Percentiles rank a stretch among this genome's conserved stretches.
Evolutionary conservation across 2,797 vertebrate genomes (phyloP).

Genomic region (Pseudomugil tenellus): DNA sequence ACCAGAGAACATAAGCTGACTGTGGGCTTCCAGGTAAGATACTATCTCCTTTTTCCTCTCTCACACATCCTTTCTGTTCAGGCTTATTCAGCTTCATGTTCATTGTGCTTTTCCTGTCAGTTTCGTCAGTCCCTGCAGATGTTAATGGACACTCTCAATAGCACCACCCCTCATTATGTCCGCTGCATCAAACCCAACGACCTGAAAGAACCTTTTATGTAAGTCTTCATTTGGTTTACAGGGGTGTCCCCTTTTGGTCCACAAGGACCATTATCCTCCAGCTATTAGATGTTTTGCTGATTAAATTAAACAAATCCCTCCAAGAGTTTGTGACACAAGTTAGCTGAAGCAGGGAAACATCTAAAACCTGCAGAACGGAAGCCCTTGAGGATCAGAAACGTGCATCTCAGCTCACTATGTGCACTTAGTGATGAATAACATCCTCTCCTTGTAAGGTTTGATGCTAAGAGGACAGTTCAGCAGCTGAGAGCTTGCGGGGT

Average conservation of each 20-base stretch:
- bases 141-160: slow-evolving; percentile 83
- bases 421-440: neutral
- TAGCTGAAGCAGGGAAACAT: neutral
- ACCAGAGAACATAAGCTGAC: slow-evolving; percentile 82
- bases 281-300: neutral
- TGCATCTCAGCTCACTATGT: neutral
- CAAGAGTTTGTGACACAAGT: neutral
- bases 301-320: neutral
- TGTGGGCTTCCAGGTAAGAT: slow-evolving; percentile 83
- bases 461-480: slow-evolving; percentile 84
- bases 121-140: slow-evolving; percentile 83
- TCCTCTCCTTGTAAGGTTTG: slow-evolving; percentile 75
- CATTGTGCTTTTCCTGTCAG: slow-evolving; percentile 49
- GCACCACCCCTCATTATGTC: slow-evolving; percentile 85
- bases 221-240: slow-evolving; percentile 47
- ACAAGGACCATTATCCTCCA: neutral
- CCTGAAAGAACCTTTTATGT: slow-evolving; percentile 81
- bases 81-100: neutral
- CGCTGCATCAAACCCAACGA: slow-evolving; percentile 88
- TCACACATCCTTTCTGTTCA: neutral
- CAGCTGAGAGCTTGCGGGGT: slow-evolving; percentile 85
- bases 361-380: neutral
- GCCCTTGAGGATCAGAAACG: neutral
- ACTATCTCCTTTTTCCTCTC: neutral
- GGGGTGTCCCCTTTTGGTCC: neutral